Percentiles rank a stretch among this genome's conserved stretches.
Conservation (phyloP, 2,888 invertebrate genomes). For the Neoitamus cyanurus region DNA sequence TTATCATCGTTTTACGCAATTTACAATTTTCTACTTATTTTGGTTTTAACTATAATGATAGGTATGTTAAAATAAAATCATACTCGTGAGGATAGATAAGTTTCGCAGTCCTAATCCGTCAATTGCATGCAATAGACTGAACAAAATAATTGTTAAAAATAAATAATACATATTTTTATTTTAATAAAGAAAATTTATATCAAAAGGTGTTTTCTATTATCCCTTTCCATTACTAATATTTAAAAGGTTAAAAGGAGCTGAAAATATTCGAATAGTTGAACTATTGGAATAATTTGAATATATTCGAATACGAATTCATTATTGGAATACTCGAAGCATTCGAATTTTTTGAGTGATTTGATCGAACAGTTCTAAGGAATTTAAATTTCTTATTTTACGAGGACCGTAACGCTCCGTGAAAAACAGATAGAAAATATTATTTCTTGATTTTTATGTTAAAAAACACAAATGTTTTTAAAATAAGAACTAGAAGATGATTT, state of each 20-base stretch:
- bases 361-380: too few species aligned
- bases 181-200: not conserved
- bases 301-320: too few species aligned
- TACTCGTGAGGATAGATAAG: not conserved
- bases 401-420: too few species aligned
- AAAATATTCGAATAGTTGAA: too few species aligned
- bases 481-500: too few species aligned
- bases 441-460: too few species aligned
- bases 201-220: not conserved
- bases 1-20: not conserved
- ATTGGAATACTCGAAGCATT: too few species aligned
- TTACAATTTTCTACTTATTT: not conserved
- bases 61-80: not conserved
- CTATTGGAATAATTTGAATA: too few species aligned
- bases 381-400: too few species aligned
- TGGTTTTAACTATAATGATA: not conserved
- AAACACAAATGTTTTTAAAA: too few species aligned
- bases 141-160: not conserved
- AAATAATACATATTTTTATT: not conserved
- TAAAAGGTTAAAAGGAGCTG: not conserved
- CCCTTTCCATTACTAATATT: not conserved
- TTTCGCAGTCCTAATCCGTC: not conserved
- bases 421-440: too few species aligned
- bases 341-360: too few species aligned
- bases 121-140: slow-evolving; percentile 30